Percentiles rank a stretch among this genome's conserved stretches.
These are phyloP conservation scores for Folsomia manolachei DNA, from an alignment of 2,888 invertebrate genomes.

Conservation along the genomic window DNA sequence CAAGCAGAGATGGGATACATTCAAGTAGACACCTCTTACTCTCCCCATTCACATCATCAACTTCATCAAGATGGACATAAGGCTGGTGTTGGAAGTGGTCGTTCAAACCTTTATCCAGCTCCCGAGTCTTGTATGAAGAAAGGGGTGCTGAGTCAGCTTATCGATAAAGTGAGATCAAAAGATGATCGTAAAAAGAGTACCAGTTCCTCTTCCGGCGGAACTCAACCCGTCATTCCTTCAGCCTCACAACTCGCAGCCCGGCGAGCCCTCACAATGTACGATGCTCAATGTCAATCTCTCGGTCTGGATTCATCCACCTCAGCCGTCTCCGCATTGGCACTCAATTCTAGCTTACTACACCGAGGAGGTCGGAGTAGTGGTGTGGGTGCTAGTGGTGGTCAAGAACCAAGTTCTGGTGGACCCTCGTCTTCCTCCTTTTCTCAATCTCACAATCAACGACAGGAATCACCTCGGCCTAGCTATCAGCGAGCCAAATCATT, in stretches of 20 bases:
- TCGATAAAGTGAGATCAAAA: conserved; percentile 58
- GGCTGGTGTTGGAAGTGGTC: conserved; percentile 18
- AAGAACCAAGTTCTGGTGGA: background rate
- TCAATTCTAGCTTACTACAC: conserved; percentile 13
- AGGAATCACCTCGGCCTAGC: conserved; percentile 39
- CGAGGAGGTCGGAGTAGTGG: conserved; percentile 1
- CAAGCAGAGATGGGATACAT: conserved; percentile 47
- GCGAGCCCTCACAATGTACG: conserved; percentile 46
- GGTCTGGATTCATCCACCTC: conserved; percentile 47
- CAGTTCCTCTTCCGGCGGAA: conserved; percentile 41
- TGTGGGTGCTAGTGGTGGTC: conserved; percentile 6
- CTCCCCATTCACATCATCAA: conserved; percentile 20
- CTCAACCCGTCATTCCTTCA: conserved; percentile 35
- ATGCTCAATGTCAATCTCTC: conserved; percentile 50
- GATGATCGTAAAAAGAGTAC: conserved; percentile 50
- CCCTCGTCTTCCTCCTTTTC: background rate
- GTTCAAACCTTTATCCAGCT: conserved; percentile 25
- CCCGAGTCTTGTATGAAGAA: conserved; percentile 42
- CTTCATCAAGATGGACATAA: background rate
- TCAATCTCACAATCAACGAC: conserved; percentile 22
- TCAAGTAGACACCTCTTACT: conserved; percentile 48
- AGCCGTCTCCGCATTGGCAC: conserved; percentile 44
- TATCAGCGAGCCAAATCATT: conserved; percentile 50
- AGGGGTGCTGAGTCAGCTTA: conserved; percentile 60
- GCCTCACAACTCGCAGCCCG: conserved; percentile 36